Base-by-base conservation (phyloP, 2,888 invertebrate genomes). In the Ormyrus nitidulus region DNA sequence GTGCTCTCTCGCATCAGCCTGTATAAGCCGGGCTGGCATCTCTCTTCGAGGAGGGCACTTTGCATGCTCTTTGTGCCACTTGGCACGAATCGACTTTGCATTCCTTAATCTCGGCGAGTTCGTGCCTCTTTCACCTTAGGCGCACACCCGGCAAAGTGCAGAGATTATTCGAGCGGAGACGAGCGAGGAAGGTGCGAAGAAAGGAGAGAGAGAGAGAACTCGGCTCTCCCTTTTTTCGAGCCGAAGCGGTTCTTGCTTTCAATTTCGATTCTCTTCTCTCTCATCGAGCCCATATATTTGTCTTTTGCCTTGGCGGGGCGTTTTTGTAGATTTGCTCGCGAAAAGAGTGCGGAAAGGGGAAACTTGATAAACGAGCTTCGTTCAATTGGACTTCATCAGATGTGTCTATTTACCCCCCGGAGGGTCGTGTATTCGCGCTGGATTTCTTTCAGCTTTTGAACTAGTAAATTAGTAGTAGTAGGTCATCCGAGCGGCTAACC, bases 41-140 rank as follows among this genome's bases (percentile, higher is more conserved):
- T 48, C n/a, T 34, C 34, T 34, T 4, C 10, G 11, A 62, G 4
- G 54, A 13, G 53, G 61, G 68, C 11, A 79, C 65, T 75, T 70
- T 71, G 70, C 70, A 70, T 69, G 70, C 66, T 79, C 79, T 74
- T 70, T 75, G 59, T 51, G 70, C 70, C 75, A 70, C 75, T 79
- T 75, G 70, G 79, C 70, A 79, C 74, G 65, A 79, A 70, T 70
- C 64, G 71, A 70, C 70, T 66, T 79, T 65, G 13, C 75, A 70
- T 71, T 79, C 65, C 65, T 59, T 71, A 71, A 79, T 76, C 76
- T 76, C 34, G 34, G 34, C 34, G 34, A 34, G 34, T 71, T 59
- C 71, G 56, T 10, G 46, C 19, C 6, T 56, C 13, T 48, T 49
- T 73, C 54, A 34, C 34, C 34, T 34, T 34, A 34, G 34, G 34